Conservation (phyloP, 92 coral and sea anemone genomes). For the Siderastrea siderea region DNA sequence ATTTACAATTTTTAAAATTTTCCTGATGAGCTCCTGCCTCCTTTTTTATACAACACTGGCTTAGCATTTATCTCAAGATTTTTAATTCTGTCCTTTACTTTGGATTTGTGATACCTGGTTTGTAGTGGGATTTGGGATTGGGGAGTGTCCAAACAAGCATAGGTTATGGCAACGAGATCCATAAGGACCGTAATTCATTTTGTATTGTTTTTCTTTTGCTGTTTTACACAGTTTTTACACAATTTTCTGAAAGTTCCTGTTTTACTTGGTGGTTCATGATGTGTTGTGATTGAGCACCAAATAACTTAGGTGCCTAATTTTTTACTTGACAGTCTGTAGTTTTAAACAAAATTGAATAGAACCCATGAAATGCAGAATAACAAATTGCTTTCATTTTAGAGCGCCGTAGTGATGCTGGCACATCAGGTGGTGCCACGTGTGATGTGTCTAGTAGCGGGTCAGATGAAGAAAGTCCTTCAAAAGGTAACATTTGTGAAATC, state of each 20-base stretch:
- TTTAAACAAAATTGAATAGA: constrained; percentile 33
- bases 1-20: constrained; percentile 35
- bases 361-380: constrained; percentile 58
- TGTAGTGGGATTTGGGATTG: too few species aligned
- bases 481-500: constrained; percentile 66
- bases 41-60: too few species aligned
- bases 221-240: constrained; percentile 42
- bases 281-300: constrained; percentile 66
- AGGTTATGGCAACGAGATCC: constrained; percentile 47
- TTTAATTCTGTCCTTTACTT: too few species aligned
- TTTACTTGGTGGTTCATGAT: constrained; percentile 55
- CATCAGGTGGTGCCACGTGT: constrained; percentile 60
- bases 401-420: constrained; percentile 64
- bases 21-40: constrained; percentile 62
- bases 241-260: constrained; percentile 52
- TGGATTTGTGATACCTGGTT: too few species aligned
- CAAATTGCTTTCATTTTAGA: constrained; percentile 65
- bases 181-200: constrained; percentile 47
- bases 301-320: constrained; percentile 49
- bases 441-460: constrained; percentile 58
- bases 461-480: constrained; percentile 65
- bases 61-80: too few species aligned
- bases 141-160: constrained; percentile 34
- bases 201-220: constrained; percentile 57
- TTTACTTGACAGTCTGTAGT: constrained; percentile 55